phyloP scores from a whole-genome alignment of 2,797 vertebrate genomes.

The Gastrophryne carolinensis region DNA sequence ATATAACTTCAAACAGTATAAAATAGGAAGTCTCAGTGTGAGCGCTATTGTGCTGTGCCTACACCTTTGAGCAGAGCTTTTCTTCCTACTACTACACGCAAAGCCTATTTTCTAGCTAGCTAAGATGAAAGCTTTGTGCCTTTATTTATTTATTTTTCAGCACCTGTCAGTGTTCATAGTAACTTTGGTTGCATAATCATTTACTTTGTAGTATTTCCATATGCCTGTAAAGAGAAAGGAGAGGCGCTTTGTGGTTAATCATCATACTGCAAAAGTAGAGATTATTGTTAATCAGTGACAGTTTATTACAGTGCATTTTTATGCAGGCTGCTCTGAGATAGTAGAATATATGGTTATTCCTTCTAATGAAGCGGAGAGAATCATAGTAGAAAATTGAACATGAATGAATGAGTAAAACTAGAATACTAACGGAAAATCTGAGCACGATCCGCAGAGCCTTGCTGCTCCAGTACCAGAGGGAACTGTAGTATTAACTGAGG shows the following conservation, averaged over 20 bases:
- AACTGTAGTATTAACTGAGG: too few relatives aligned
- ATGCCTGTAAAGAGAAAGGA: slow-evolving; percentile 15
- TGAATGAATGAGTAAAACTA: slow-evolving; percentile 31
- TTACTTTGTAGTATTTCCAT: slow-evolving; percentile 50
- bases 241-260: slow-evolving; percentile 31
- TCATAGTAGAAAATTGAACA: background rate
- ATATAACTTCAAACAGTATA: slow-evolving; percentile 16
- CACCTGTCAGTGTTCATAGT: slow-evolving; percentile 32
- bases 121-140: background rate
- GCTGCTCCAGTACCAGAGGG: too few relatives aligned
- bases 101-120: slow-evolving; percentile 4
- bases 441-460: too few relatives aligned
- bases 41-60: slow-evolving; percentile 12
- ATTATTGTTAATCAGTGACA: slow-evolving; percentile 6
- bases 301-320: slow-evolving; percentile 33
- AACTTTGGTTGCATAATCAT: slow-evolving; percentile 45
- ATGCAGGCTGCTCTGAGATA: slow-evolving; percentile 18
- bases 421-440: too few relatives aligned
- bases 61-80: slow-evolving; percentile 29
- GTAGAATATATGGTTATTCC: background rate
- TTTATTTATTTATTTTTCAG: slow-evolving; percentile 28
- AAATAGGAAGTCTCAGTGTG: slow-evolving; percentile 34
- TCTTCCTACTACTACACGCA: background rate
- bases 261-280: slow-evolving; percentile 27
- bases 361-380: slow-evolving; percentile 42